Base-by-base conservation (phyloP, 2,888 invertebrate genomes). In the Urechis unicinctus region DNA sequence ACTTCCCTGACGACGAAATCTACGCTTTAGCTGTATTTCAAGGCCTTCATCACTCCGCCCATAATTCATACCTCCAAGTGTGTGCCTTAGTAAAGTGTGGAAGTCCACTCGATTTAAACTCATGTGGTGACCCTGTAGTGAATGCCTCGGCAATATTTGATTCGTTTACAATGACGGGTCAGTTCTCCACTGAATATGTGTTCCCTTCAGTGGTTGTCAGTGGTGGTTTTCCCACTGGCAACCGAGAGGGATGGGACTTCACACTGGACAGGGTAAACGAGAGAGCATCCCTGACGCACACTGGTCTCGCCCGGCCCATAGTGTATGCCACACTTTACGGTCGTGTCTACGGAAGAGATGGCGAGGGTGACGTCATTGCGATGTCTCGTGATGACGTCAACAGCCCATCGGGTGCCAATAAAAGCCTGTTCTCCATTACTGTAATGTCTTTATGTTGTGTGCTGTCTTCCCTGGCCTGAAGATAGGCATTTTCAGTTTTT, bases 1-100 rank as follows among this genome's bases (percentile, higher is more conserved):
- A 3, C 24, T 3, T 3, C 3, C 6, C 3, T 2, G 54, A 55
- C 1, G 46, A 50, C 2, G 59, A 61, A 9, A 28, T 59, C 5
- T 71, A 62, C 50, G 71, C 68, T 0, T 62, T 71, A 45, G 71
- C 68, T 1, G 69, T 66, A 0, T 70, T 70, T 55, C 65, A 68
- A 52, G 68, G 69, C 0, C 54, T 66, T 1, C 70, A 70, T 53
- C 66, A 63, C 3, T 55, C 60, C 13, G 58, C 67, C 24, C 68
- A 67, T 0, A 43, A 59, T 6, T 69, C 67, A 47, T 70, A 67
- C 56, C 52, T 68, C 1, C 66, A 70, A 55, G 58, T 65, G 2
- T 70, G 70, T 50, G 58, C 63, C 4, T 36, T 70, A 1, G 52
- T 70, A 1, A 65, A 60, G 45, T 70, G 70, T 36, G 60, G 60